phyloP scores from a whole-genome alignment of 2,888 invertebrate genomes.

The Carterocephalus palaemon region DNA sequence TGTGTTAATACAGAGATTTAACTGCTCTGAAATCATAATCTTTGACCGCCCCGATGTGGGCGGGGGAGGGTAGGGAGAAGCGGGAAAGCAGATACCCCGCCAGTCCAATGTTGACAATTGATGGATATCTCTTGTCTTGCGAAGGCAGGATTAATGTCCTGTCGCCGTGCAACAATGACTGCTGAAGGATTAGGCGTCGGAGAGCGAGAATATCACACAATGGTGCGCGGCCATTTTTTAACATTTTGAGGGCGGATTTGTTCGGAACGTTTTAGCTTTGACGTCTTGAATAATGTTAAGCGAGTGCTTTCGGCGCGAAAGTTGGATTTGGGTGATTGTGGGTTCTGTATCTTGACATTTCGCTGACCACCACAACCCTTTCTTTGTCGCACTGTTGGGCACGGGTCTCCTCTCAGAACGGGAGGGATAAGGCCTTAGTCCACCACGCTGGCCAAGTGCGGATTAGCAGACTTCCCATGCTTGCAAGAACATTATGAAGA shows the following conservation, averaged over 20 bases:
- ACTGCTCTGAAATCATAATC: no score
- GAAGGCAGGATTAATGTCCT: constrained; percentile 76
- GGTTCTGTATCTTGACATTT: no score
- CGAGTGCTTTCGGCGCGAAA: no score
- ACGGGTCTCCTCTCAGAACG: background rate
- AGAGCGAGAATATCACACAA: constrained; percentile 38
- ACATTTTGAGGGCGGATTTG: constrained; percentile 21
- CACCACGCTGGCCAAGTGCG: no score
- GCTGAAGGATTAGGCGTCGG: constrained; percentile 60
- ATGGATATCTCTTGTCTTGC: constrained; percentile 77
- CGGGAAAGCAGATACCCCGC: constrained; percentile 46
- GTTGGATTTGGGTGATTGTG: no score
- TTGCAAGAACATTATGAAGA: no score
- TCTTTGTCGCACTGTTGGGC: no score
- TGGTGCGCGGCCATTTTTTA: constrained; percentile 23
- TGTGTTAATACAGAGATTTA: no score
- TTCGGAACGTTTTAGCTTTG: constrained; percentile 11
- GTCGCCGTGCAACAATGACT: constrained; percentile 59
- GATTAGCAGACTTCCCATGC: no score
- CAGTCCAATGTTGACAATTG: constrained; percentile 78
- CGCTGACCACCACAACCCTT: no score
- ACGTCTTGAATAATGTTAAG: constrained; percentile 16
- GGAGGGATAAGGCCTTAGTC: background rate
- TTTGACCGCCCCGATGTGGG: constrained; percentile 58
- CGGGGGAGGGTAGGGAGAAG: constrained; percentile 44